phyloP scores from a whole-genome alignment of 1,140 invertebrate species.

The Drosophila pachea region DNA sequence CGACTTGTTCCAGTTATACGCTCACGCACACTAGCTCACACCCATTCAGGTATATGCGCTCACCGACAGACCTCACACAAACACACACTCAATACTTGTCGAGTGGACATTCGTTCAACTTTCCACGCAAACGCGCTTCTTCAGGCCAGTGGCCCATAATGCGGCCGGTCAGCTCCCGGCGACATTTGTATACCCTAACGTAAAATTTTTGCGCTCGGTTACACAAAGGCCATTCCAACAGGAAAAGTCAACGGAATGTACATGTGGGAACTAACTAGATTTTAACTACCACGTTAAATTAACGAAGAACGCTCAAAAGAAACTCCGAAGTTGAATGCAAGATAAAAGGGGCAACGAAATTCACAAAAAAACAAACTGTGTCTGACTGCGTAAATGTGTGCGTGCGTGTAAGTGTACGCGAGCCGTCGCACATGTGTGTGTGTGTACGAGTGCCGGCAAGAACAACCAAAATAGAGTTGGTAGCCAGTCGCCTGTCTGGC shows the following conservation, averaged over 20 bases:
- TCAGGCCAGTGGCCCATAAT: slow-evolving; percentile 34
- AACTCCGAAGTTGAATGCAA: slow-evolving; percentile 27
- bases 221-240: background rate
- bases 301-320: slow-evolving; percentile 30
- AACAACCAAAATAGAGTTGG: slow-evolving; percentile 45
- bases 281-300: slow-evolving; percentile 2
- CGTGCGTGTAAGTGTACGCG: slow-evolving; percentile 12
- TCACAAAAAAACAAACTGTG: slow-evolving; percentile 14
- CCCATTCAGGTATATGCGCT: background rate
- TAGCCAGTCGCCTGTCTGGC: slow-evolving; percentile 34
- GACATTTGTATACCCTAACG: slow-evolving; percentile 19
- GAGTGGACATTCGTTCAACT: slow-evolving; percentile 62
- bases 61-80: slow-evolving; percentile 5
- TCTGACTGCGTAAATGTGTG: slow-evolving; percentile 1
- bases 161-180: background rate
- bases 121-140: slow-evolving; percentile 41
- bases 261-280: background rate
- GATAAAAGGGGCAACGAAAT: slow-evolving; percentile 26
- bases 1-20: slow-evolving; percentile 63
- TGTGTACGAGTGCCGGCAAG: slow-evolving; percentile 26
- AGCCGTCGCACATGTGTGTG: background rate
- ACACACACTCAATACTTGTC: slow-evolving; percentile 27
- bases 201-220: background rate
- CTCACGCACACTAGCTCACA: slow-evolving; percentile 23
- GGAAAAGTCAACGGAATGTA: slow-evolving; percentile 9